These are phyloP conservation scores for Drosophila atroscutellata DNA, from an alignment of 2,888 invertebrate genomes.

Conservation along the genomic window DNA sequence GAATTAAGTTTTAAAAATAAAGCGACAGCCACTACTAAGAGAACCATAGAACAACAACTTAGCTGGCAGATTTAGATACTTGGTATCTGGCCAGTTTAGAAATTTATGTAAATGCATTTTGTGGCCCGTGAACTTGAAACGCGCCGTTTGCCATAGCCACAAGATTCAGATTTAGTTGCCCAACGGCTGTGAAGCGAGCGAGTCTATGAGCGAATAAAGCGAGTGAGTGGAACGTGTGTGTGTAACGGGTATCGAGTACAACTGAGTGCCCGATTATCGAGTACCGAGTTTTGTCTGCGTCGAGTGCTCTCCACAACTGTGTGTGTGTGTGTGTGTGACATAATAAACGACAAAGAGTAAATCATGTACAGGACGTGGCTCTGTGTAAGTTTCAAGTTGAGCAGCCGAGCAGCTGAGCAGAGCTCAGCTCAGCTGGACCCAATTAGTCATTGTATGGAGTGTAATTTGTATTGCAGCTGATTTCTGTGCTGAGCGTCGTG, in stretches of 20 bases:
- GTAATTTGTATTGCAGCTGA: conserved; percentile 62
- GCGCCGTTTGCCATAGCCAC: conserved; percentile 32
- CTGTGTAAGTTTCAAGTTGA: conserved; percentile 49
- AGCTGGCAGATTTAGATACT: conserved; percentile 37
- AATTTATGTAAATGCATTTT: conserved; percentile 75
- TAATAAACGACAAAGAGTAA: conserved; percentile 21
- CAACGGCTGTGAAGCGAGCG: conserved; percentile 55
- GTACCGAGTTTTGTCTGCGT: conserved; percentile 1
- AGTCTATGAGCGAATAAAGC: conserved; percentile 27
- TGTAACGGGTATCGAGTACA: conserved; percentile 11
- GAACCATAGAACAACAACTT: conserved; percentile 8
- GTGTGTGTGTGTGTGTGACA: conserved; percentile 8
- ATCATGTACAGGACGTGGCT: conserved; percentile 61
- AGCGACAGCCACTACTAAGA: conserved; percentile 29
- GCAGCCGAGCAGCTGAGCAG: neutral
- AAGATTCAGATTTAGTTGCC: conserved; percentile 50
- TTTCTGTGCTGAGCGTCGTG: conserved; percentile 52
- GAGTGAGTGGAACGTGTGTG: neutral
- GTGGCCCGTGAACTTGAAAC: conserved; percentile 74
- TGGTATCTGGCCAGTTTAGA: conserved; percentile 50
- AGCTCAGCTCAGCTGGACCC: conserved; percentile 2
- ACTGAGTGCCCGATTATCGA: conserved; percentile 6
- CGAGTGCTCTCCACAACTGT: neutral
- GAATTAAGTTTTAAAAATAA: conserved; percentile 52
- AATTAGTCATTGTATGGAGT: conserved; percentile 36